These are phyloP conservation scores for Geophilus truncorum DNA, from an alignment of 2,888 invertebrate genomes.

Conservation along the genomic window DNA sequence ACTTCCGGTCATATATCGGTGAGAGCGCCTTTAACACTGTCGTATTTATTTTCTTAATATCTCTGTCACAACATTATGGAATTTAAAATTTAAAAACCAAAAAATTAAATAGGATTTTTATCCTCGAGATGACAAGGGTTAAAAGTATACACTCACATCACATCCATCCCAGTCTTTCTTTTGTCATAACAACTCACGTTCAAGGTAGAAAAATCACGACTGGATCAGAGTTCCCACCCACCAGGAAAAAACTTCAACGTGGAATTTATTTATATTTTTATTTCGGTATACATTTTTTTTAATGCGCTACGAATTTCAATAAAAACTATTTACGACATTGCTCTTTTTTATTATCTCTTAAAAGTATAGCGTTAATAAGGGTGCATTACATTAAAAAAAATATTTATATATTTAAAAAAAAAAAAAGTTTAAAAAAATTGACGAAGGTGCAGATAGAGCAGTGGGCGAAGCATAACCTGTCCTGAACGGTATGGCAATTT, in stretches of 20 bases:
- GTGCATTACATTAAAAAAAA: not conserved
- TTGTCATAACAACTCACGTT: constrained; percentile 15
- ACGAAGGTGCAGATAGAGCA: constrained; percentile 22
- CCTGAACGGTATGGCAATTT: constrained; percentile 21
- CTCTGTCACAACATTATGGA: no score
- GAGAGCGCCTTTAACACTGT: not conserved
- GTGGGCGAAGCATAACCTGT: constrained; percentile 27
- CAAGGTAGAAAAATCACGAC: constrained; percentile 16
- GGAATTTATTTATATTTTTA: not conserved
- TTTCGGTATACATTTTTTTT: not conserved
- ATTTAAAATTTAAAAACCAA: no score
- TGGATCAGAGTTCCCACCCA: not conserved
- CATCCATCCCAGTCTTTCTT: not conserved
- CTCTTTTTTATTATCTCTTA: not conserved
- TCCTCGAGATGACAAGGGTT: not conserved
- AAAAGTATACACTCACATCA: not conserved
- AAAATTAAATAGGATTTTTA: not conserved
- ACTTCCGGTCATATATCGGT: not conserved
- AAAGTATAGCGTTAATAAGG: not conserved
- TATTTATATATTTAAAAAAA: not conserved
- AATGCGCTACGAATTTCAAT: not conserved
- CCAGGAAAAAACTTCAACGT: not conserved
- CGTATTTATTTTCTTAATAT: no score
- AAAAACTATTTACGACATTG: not conserved
- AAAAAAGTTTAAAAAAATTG: not conserved